A percentile compares a stretch with the other conserved stretches of the same genome.
phyloP scores from a whole-genome alignment of 1,140 invertebrate genomes.

The Drosophila burlai region DNA sequence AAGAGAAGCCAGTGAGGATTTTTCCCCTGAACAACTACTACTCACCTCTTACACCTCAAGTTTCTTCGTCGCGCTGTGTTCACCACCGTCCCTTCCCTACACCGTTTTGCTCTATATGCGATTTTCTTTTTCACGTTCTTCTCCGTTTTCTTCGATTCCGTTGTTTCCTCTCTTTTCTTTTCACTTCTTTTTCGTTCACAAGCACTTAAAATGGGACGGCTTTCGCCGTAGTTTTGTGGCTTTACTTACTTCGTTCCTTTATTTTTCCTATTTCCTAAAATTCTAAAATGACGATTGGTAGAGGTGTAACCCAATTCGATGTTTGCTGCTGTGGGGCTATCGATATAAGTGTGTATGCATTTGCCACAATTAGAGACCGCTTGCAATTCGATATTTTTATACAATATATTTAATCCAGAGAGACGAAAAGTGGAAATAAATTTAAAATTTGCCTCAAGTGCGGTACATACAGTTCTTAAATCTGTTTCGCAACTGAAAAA shows the following conservation, averaged over 20 bases:
- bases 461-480: too few species aligned
- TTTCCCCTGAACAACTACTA: background rate
- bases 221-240: background rate
- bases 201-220: constrained; percentile 2
- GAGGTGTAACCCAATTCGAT: background rate
- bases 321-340: background rate
- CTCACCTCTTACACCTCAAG: background rate
- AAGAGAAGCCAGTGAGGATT: constrained; percentile 17
- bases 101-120: background rate
- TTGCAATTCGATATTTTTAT: too few species aligned
- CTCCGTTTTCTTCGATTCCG: background rate
- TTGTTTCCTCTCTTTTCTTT: background rate
- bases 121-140: background rate
- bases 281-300: background rate
- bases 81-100: background rate
- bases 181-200: constrained; percentile 4
- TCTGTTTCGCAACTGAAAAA: too few species aligned
- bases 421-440: too few species aligned
- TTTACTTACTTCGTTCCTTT: constrained; percentile 5
- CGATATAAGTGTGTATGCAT: background rate
- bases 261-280: background rate
- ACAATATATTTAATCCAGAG: too few species aligned
- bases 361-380: too few species aligned
- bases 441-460: too few species aligned
- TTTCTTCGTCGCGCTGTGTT: background rate